Evolutionary conservation across 2,113 vertebrate genomes (phyloP), one percentile per base, ranked within the genome.

Genomic region (Ancistrus triradiatus): DNA sequence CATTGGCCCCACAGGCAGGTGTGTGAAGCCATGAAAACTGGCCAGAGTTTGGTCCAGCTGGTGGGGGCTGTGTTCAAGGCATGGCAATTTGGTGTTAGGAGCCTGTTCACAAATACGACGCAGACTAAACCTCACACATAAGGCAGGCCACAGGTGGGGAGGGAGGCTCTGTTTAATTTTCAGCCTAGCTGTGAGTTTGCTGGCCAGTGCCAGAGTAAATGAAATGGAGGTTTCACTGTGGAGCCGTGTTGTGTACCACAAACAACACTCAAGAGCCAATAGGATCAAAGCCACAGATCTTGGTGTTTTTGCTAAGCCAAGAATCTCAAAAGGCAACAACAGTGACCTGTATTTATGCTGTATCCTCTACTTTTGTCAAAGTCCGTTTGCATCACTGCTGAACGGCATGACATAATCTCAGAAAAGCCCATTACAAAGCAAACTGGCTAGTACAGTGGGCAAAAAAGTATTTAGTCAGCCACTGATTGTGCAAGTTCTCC

Each of bases 91-190:
- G 72, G 63, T 70, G 74, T 46, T 31, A 71, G 75, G 61, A 38
- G 59, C 55, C 68, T 65, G 59, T 70, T 69, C 50, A 24, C 35
- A 59, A 56, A 69, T 58, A 62, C 52, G 67, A 31, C n/a, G 25
- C 57, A 62, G 53, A 37, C 31, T 68, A 51, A 46, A 68, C 52
- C 53, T 53, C 69, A 60, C 63, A 68, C 69, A 53, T 22, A 11
- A 44, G 55, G 42, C 71, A 19, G 72, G 74, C 77, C 74, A 78
- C 79, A 78, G 80, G 70, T 79, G 83, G 48, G 77, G 81, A 74
- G 82, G 83, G 84, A 85, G 79, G 77, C 83, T 79, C 84, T 62
- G 80, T 83, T 87, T 88, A 86, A 88, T 87, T 87, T 85, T 76
- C 85, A 85, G 77, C 79, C 76, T 83, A 75, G 81, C 83, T 68